Conservation (phyloP, 2,888 invertebrate genomes). For the Cephus sareptanus region DNA sequence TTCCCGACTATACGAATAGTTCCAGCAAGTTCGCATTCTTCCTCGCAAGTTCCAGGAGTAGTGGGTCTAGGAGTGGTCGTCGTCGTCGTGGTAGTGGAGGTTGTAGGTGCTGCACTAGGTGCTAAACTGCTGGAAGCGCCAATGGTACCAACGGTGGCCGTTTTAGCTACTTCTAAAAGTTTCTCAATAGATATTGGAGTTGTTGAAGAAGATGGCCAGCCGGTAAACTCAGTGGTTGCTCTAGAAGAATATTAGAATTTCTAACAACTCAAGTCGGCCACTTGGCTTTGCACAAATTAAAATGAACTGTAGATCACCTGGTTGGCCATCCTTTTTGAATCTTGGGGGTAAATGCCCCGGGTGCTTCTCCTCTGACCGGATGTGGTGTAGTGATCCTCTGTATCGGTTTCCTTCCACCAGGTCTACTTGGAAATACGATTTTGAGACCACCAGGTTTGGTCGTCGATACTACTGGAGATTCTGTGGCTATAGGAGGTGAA, state of each 20-base stretch:
- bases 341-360: slow-evolving; percentile 71
- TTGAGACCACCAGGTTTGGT: slow-evolving; percentile 69
- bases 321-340: slow-evolving; percentile 89
- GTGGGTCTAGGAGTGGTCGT: slow-evolving; percentile 78
- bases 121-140: slow-evolving; percentile 62
- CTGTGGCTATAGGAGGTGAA: slow-evolving; percentile 60
- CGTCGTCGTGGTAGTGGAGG: slow-evolving; percentile 77
- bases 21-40: slow-evolving; percentile 86
- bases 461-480: slow-evolving; percentile 63
- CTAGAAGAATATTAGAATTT: slow-evolving; percentile 64
- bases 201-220: slow-evolving; percentile 90
- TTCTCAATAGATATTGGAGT: slow-evolving; percentile 89
- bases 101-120: slow-evolving; percentile 70
- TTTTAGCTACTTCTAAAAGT: slow-evolving; percentile 75
- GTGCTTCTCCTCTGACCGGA: slow-evolving; percentile 64
- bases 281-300: background rate
- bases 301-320: slow-evolving; percentile 68
- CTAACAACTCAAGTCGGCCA: background rate
- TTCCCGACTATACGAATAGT: slow-evolving; percentile 87
- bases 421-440: slow-evolving; percentile 83
- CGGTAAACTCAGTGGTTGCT: slow-evolving; percentile 89
- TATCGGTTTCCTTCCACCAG: slow-evolving; percentile 74
- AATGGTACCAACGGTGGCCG: slow-evolving; percentile 71
- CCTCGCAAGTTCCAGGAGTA: slow-evolving; percentile 82
- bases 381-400: slow-evolving; percentile 71